Conservation (phyloP, 2,797 vertebrate genomes). For the Fratercula arctica region DNA sequence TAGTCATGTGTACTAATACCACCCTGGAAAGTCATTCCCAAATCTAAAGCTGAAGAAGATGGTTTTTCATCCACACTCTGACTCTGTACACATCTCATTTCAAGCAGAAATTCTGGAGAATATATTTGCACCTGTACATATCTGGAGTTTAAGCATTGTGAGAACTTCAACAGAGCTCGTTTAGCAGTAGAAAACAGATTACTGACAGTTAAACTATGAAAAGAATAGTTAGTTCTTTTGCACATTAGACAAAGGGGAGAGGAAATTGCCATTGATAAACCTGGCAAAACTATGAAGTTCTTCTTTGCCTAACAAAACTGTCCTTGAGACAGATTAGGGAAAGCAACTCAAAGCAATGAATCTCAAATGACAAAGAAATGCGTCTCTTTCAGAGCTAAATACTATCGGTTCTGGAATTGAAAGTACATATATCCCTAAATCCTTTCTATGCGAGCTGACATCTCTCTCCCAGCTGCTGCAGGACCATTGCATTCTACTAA, state of each 20-base stretch:
- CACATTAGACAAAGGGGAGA: background rate
- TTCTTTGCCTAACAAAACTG: background rate
- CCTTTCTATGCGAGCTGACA: background rate
- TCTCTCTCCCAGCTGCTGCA: background rate
- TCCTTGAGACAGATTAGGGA: background rate
- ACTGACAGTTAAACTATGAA: background rate
- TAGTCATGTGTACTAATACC: background rate
- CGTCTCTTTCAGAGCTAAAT: background rate
- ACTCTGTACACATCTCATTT: background rate
- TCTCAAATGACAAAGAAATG: background rate
- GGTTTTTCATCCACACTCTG: background rate
- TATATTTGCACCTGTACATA: background rate
- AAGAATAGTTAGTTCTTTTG: background rate
- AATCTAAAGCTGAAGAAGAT: background rate
- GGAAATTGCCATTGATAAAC: background rate
- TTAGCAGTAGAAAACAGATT: background rate
- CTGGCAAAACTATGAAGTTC: background rate
- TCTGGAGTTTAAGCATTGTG: background rate
- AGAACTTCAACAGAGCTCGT: background rate
- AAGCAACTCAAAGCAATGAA: background rate
- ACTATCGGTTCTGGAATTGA: background rate
- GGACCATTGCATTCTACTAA: background rate
- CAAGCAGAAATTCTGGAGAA: background rate
- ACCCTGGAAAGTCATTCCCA: background rate
- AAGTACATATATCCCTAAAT: background rate